Evolutionary conservation across 2,113 vertebrate genomes (phyloP).

Genomic region (Odocoileus virginianus): DNA sequence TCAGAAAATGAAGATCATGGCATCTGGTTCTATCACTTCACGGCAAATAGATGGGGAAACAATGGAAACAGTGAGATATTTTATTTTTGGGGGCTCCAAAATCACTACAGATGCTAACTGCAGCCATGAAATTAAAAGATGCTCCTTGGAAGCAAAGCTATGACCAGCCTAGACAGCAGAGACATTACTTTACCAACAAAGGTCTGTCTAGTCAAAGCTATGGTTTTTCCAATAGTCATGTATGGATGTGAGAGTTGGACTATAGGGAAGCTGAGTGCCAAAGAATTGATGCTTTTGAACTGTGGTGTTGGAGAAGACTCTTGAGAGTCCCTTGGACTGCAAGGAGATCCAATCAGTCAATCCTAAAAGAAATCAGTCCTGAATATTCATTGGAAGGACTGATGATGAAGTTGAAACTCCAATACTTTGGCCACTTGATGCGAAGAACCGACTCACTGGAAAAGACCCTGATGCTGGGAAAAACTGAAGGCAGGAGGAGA

Average conservation of each 20-base stretch:
- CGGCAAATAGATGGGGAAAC: not conserved
- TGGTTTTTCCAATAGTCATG: not conserved
- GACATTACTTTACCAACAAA: not conserved
- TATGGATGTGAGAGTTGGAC: not conserved
- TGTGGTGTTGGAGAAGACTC: not conserved
- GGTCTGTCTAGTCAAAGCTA: not conserved
- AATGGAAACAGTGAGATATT: not conserved
- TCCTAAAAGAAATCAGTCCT: not conserved
- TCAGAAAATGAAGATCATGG: not conserved
- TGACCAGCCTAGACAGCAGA: not conserved
- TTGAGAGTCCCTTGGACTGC: not conserved
- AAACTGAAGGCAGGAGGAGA: not conserved
- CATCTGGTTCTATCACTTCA: not conserved
- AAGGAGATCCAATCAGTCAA: not conserved
- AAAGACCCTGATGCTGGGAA: not conserved
- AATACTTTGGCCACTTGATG: not conserved
- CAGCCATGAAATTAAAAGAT: not conserved
- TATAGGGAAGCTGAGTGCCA: not conserved
- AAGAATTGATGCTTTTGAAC: not conserved
- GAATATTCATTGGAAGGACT: not conserved
- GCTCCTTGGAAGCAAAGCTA: not conserved
- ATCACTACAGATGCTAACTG: not conserved
- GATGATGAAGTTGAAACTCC: not conserved
- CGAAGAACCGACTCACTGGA: not conserved
- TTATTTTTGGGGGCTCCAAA: not conserved